Evolutionary conservation across 92 coral and sea anemone species (phyloP).

Genomic region (Epizoanthus scotinus): DNA sequence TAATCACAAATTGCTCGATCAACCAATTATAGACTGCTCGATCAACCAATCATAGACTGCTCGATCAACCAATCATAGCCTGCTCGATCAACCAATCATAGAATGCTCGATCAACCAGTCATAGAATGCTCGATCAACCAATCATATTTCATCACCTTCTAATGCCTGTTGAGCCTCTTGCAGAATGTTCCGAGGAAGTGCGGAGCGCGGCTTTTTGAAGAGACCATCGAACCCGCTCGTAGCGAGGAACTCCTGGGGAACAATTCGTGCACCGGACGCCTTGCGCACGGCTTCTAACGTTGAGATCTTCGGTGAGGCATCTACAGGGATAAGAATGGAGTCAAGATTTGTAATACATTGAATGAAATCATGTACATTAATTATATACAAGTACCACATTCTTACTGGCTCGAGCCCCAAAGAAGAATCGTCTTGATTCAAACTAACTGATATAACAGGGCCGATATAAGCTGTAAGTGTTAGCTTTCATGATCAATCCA

Average conservation of each 20-base stretch:
- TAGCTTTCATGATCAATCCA: too few species aligned
- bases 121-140: too few species aligned
- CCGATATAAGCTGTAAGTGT: too few species aligned
- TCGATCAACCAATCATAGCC: too few species aligned
- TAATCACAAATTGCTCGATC: too few species aligned
- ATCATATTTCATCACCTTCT: constrained; percentile 2
- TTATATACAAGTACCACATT: neutral
- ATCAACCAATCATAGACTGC: too few species aligned
- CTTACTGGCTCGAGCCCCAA: too few species aligned
- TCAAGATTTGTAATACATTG: neutral
- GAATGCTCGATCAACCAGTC: too few species aligned
- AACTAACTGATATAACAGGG: too few species aligned
- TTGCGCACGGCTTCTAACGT: constrained; percentile 52
- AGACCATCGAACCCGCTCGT: constrained; percentile 48
- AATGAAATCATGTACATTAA: neutral
- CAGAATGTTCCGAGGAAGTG: constrained; percentile 38
- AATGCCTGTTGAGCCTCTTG: neutral
- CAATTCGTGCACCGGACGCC: constrained; percentile 58
- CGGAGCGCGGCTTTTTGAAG: constrained; percentile 61
- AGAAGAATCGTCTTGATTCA: too few species aligned
- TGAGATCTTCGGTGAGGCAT: constrained; percentile 36
- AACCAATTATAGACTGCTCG: too few species aligned
- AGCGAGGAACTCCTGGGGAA: constrained; percentile 51
- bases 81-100: too few species aligned
- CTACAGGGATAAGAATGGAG: neutral